These are phyloP conservation scores for Apodemus speciosus DNA, from an alignment of 2,113 vertebrate species.

Conservation along the genomic window DNA sequence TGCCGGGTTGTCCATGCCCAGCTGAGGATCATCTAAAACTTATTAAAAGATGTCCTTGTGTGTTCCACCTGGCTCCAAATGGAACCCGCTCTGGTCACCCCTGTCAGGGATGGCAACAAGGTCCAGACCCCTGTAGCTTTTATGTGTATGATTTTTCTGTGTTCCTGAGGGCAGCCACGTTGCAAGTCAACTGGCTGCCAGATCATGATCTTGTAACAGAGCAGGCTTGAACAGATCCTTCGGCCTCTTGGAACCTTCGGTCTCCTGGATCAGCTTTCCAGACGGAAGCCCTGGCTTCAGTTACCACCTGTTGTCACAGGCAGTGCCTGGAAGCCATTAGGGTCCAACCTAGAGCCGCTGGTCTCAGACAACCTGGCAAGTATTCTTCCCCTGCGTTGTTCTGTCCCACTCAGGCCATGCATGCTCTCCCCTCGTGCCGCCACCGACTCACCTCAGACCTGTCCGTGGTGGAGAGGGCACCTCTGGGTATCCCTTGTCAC, in stretches of 20 bases:
- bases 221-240: neutral
- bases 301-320: neutral
- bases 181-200: neutral
- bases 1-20: neutral
- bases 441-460: neutral
- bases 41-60: neutral
- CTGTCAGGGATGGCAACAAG: no score
- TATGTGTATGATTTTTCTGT: neutral
- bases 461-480: neutral
- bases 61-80: neutral
- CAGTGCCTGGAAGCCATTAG: neutral
- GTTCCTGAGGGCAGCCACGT: neutral
- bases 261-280: neutral
- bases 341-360: rapidly evolving
- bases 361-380: neutral
- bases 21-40: neutral
- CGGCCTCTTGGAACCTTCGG: neutral
- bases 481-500: neutral
- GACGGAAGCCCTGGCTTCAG: neutral
- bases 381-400: neutral
- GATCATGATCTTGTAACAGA: neutral
- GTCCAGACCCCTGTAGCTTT: neutral
- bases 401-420: neutral
- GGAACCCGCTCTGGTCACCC: neutral
- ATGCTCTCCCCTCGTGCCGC: neutral